These are phyloP conservation scores for Trogon surrucura DNA, from an alignment of 2,113 vertebrate species.

Conservation along the genomic window DNA sequence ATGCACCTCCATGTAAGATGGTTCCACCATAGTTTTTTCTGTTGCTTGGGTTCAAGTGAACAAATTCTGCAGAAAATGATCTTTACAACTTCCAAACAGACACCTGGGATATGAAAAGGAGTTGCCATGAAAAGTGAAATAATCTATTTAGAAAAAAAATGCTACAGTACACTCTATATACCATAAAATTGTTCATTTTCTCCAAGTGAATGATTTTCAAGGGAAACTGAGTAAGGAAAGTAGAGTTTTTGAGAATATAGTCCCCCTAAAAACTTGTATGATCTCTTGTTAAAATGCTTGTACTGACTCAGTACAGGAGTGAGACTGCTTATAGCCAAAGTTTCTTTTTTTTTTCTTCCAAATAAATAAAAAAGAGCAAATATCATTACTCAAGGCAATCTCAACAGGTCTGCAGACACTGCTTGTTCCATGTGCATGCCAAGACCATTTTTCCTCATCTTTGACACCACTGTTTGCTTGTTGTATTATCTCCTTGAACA, in stretches of 20 bases:
- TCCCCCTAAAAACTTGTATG: not conserved
- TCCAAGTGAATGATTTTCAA: not conserved
- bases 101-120: not conserved
- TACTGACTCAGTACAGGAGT: not conserved
- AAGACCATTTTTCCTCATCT: not conserved
- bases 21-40: not conserved
- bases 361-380: not conserved
- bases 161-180: not conserved
- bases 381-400: not conserved
- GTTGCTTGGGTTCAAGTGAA: not conserved
- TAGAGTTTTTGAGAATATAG: not conserved
- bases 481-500: conserved; percentile 20
- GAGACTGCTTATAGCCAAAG: not conserved
- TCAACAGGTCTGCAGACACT: not conserved
- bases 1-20: not conserved
- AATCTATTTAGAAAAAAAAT: not conserved
- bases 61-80: not conserved
- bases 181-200: not conserved
- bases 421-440: not conserved
- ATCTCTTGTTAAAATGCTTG: not conserved
- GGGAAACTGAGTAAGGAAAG: not conserved
- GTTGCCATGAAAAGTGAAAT: not conserved
- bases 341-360: not conserved
- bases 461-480: not conserved
- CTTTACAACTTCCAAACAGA: not conserved